These are phyloP conservation scores for Myrmecophaga tridactyla DNA, from an alignment of 2,113 vertebrate species.

Conservation along the genomic window DNA sequence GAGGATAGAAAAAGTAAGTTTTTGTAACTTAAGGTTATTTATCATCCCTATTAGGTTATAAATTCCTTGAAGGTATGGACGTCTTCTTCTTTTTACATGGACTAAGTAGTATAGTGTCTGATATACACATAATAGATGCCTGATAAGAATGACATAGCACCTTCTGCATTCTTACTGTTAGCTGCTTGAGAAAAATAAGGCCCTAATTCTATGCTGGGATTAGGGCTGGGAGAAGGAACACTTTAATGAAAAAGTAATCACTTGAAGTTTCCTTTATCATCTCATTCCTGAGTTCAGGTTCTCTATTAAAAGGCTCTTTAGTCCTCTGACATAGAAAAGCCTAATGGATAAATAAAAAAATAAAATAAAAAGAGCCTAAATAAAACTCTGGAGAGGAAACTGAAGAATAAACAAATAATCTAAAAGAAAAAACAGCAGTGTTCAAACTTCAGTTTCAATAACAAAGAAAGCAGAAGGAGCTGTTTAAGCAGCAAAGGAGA, in stretches of 20 bases:
- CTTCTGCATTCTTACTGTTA: background rate
- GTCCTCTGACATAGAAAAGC: background rate
- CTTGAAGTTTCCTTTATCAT: background rate
- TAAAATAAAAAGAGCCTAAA: slow-evolving; percentile 20
- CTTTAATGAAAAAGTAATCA: background rate
- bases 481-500: background rate
- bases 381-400: background rate
- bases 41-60: slow-evolving; percentile 8
- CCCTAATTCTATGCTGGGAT: background rate
- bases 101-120: background rate
- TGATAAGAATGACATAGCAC: background rate
- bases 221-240: background rate
- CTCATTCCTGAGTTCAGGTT: slow-evolving; percentile 6
- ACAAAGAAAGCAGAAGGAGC: slow-evolving; percentile 10
- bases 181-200: slow-evolving; percentile 32
- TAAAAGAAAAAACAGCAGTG: background rate
- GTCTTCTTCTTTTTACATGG: background rate
- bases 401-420: background rate
- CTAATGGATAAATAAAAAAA: background rate
- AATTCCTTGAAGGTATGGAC: slow-evolving; percentile 1
- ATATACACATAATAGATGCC: background rate
- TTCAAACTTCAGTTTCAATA: slow-evolving; percentile 42
- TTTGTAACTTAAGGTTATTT: background rate
- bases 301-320: slow-evolving; percentile 2
- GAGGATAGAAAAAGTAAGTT: background rate